Percentiles rank a stretch among this genome's conserved stretches.
phyloP scores from a whole-genome alignment of 2,888 invertebrate species.

The Seira musarum region DNA sequence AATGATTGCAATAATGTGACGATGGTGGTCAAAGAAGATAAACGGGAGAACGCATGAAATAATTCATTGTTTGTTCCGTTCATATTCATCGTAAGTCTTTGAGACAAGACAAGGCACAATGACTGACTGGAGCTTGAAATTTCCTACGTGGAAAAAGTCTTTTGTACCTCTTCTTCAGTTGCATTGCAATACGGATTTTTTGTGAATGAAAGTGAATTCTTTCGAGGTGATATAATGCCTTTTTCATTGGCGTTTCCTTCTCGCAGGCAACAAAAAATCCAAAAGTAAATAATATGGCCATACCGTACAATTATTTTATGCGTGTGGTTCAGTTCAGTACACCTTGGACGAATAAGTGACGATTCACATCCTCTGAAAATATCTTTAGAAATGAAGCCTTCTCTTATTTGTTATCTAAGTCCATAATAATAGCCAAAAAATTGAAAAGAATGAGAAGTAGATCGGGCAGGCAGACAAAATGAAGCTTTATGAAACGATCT shows the following conservation, averaged over 20 bases:
- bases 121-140: background rate
- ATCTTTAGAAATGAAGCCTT: background rate
- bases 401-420: background rate
- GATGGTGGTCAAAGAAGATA: background rate
- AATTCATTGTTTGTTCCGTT: background rate
- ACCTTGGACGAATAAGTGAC: slow-evolving; percentile 3
- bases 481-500: slow-evolving; percentile 33
- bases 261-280: slow-evolving; percentile 20
- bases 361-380: slow-evolving; percentile 50
- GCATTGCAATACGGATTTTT: background rate
- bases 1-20: background rate
- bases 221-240: slow-evolving; percentile 44
- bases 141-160: background rate
- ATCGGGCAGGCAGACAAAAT: background rate
- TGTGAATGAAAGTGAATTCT: slow-evolving; percentile 53
- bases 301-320: background rate
- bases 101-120: too few species aligned
- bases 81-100: background rate
- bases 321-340: background rate
- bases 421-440: background rate
- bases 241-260: slow-evolving; percentile 48
- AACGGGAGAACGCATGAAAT: background rate
- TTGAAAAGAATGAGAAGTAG: background rate
- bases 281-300: slow-evolving; percentile 12
- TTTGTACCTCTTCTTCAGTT: background rate